Conservation (phyloP, 1,140 invertebrate genomes). For the Sitobion miscanthi region DNA sequence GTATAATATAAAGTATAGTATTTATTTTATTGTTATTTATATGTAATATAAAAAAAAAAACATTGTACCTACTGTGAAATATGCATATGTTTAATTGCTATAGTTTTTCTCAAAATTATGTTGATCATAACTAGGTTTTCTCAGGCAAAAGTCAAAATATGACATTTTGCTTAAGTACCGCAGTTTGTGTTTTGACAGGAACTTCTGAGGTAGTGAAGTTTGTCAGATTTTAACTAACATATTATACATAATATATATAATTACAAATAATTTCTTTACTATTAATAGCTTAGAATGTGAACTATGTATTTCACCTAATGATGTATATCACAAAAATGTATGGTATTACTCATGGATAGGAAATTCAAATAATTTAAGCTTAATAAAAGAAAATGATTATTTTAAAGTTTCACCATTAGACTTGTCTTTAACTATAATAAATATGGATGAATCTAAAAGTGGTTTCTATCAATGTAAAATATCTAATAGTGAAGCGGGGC, state of each 20-base stretch:
- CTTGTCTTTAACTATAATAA: constrained; percentile 64
- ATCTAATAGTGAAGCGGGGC: constrained; percentile 62
- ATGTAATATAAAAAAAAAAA: too few relatives aligned
- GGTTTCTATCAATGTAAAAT: constrained; percentile 66
- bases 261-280: background rate
- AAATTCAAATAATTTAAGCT: constrained; percentile 31
- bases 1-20: too few relatives aligned
- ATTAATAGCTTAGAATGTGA: constrained; percentile 65
- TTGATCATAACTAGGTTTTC: background rate
- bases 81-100: too few relatives aligned
- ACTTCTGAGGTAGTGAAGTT: background rate
- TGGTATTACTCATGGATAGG: constrained; percentile 63
- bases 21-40: too few relatives aligned
- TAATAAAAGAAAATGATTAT: constrained; percentile 59
- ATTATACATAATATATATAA: background rate
- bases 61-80: too few relatives aligned
- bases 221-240: background rate
- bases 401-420: constrained; percentile 63
- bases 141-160: background rate
- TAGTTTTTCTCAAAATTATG: background rate
- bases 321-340: constrained; percentile 62
- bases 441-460: constrained; percentile 63
- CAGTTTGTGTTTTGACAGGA: background rate
- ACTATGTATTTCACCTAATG: constrained; percentile 65
- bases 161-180: background rate